Percentiles rank a stretch among this genome's conserved stretches.
Conservation (phyloP, 1,140 invertebrate genomes). For the Zelostemma sp. region DNA sequence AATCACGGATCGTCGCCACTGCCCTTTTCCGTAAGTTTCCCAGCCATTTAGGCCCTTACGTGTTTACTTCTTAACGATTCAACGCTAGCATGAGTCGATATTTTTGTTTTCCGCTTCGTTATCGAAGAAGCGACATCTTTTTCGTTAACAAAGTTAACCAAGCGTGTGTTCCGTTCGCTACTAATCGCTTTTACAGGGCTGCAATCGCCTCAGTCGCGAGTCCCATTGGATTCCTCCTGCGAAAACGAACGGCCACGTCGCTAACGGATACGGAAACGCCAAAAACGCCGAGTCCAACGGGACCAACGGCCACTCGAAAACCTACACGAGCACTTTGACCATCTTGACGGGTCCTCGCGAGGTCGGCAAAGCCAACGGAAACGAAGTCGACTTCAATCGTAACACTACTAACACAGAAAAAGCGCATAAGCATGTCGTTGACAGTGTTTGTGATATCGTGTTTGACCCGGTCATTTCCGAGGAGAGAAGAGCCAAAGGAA, state of each 20-base stretch:
- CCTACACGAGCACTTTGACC: slow-evolving; percentile 67
- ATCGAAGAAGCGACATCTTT: slow-evolving; percentile 16
- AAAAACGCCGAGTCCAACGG: slow-evolving; percentile 43
- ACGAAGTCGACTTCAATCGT: slow-evolving; percentile 53
- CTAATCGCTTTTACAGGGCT: slow-evolving; percentile 67
- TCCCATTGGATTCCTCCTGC: slow-evolving; percentile 25
- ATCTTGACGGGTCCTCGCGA: slow-evolving; percentile 61
- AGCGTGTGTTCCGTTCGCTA: slow-evolving; percentile 56
- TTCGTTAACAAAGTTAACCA: slow-evolving; percentile 42
- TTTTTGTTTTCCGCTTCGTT: slow-evolving; percentile 27
- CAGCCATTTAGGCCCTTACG: not conserved
- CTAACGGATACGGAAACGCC: slow-evolving; percentile 26
- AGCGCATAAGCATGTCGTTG: slow-evolving; percentile 40
- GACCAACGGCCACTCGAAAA: slow-evolving; percentile 52
- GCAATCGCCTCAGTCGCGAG: slow-evolving; percentile 52
- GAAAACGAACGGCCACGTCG: slow-evolving; percentile 41
- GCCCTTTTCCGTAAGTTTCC: slow-evolving; percentile 64
- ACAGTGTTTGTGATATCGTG: slow-evolving; percentile 49
- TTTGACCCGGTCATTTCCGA: slow-evolving; percentile 50
- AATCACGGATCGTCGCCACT: slow-evolving; percentile 63
- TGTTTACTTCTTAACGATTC: slow-evolving; percentile 1
- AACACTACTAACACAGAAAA: slow-evolving; percentile 57
- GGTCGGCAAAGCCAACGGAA: slow-evolving; percentile 50
- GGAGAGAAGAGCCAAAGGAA: slow-evolving; percentile 28
- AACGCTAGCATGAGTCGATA: slow-evolving; percentile 2